Percentiles rank a stretch among this genome's conserved stretches.
These are phyloP conservation scores for Dipodomys merriami DNA, from an alignment of 2,113 vertebrate genomes.

Conservation along the genomic window DNA sequence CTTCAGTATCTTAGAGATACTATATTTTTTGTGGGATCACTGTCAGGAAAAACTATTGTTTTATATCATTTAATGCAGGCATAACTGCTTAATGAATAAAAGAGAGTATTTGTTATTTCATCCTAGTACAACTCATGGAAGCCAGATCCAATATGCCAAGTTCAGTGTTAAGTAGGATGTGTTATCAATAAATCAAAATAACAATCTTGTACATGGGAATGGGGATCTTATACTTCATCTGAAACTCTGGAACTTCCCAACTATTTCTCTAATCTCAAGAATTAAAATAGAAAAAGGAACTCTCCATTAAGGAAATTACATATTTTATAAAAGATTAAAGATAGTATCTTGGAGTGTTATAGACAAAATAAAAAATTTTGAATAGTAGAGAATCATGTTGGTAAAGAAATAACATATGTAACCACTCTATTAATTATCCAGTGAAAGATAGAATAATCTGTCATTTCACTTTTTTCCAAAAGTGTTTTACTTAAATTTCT, in stretches of 20 bases:
- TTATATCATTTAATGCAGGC: background rate
- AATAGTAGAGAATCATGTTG: background rate
- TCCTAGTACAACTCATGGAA: background rate
- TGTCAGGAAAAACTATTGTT: background rate
- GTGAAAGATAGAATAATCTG: background rate
- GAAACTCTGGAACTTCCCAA: background rate
- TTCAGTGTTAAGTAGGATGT: background rate
- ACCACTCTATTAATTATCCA: background rate
- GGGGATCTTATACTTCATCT: background rate
- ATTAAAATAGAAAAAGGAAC: background rate
- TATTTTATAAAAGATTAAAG: background rate
- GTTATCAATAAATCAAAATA: background rate
- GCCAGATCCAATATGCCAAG: background rate
- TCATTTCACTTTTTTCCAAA: background rate
- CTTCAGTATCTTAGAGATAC: background rate
- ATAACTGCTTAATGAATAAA: background rate
- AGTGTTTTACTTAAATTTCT: background rate
- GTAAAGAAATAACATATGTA: background rate
- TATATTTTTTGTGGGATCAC: background rate
- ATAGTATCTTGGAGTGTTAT: background rate
- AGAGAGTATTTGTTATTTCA: background rate
- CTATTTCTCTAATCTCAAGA: background rate
- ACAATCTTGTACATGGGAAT: background rate
- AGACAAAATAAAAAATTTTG: background rate
- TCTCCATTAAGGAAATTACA: background rate